A percentile compares a stretch with the other conserved stretches of the same genome.
Conservation (phyloP, 92 coral and sea anemone species). For the Phenganax subtilis region DNA sequence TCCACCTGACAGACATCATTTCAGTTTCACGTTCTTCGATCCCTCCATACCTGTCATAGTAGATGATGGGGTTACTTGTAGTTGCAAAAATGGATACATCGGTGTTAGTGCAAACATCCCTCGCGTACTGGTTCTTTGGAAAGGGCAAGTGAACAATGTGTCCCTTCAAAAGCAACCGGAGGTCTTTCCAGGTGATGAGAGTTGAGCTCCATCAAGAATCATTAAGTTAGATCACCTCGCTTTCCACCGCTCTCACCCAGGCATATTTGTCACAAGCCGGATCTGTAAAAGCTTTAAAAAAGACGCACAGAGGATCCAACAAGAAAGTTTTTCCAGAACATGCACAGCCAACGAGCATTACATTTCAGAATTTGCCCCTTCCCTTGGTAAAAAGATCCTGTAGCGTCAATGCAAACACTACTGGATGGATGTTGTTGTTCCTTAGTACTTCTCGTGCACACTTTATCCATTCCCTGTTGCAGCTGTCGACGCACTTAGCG, state of each 20-base stretch:
- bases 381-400: conserved; percentile 39
- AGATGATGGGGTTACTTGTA: neutral
- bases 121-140: conserved; percentile 51
- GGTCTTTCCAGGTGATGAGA: too few relatives aligned
- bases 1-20: conserved; percentile 58
- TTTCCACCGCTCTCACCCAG: too few relatives aligned
- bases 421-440: conserved; percentile 33
- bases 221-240: conserved; percentile 42
- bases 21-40: conserved; percentile 35
- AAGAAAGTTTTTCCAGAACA: conserved; percentile 42
- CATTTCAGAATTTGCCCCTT: conserved; percentile 44
- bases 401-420: conserved; percentile 23
- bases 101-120: conserved; percentile 43
- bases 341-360: conserved; percentile 43
- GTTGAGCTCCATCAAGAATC: conserved; percentile 56
- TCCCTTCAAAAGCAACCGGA: too few relatives aligned
- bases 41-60: neutral
- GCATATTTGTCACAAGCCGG: too few relatives aligned
- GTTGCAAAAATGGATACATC: conserved; percentile 60
- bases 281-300: too few relatives aligned
- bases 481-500: too few relatives aligned
- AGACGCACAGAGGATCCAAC: conserved; percentile 23
- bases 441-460: conserved; percentile 44
- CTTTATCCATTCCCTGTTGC: too few relatives aligned
- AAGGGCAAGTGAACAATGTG: conserved; percentile 53